Conservation (phyloP, 2,888 invertebrate species). For the Andrena chrysosceles region DNA sequence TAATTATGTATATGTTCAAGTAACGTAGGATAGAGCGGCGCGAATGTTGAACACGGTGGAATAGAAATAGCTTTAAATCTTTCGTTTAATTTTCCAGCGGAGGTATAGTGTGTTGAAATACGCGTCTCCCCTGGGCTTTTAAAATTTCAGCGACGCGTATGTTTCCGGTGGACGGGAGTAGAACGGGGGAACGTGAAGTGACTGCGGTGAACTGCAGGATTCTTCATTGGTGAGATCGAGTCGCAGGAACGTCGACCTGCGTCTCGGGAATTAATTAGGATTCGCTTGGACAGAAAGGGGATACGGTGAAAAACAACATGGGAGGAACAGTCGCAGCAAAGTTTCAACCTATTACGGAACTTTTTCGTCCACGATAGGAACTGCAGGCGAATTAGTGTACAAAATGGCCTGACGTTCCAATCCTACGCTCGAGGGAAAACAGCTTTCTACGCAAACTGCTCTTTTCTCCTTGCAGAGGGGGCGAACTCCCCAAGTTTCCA, state of each 20-base stretch:
- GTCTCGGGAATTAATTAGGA: not conserved
- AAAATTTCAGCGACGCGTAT: constrained; percentile 5
- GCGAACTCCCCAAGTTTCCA: not conserved
- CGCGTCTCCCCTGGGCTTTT: not conserved
- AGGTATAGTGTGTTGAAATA: not conserved
- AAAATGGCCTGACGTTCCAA: not conserved
- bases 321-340: not conserved
- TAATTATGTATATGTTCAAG: constrained; percentile 10
- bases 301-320: not conserved
- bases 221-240: not conserved
- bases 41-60: not conserved
- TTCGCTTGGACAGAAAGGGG: not conserved
- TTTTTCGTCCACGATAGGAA: constrained; percentile 10
- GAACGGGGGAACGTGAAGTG: no score
- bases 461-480: not conserved
- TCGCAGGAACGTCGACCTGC: not conserved
- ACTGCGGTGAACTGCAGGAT: not conserved
- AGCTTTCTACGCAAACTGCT: constrained; percentile 1
- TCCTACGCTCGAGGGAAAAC: not conserved
- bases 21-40: not conserved
- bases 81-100: constrained; percentile 8
- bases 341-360: constrained; percentile 12
- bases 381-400: constrained; percentile 35
- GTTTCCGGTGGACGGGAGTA: not conserved
- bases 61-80: constrained; percentile 12